Percentiles rank a stretch among this genome's conserved stretches.
Conservation (phyloP, 2,797 vertebrate species). For the Molossus alvarezi region DNA sequence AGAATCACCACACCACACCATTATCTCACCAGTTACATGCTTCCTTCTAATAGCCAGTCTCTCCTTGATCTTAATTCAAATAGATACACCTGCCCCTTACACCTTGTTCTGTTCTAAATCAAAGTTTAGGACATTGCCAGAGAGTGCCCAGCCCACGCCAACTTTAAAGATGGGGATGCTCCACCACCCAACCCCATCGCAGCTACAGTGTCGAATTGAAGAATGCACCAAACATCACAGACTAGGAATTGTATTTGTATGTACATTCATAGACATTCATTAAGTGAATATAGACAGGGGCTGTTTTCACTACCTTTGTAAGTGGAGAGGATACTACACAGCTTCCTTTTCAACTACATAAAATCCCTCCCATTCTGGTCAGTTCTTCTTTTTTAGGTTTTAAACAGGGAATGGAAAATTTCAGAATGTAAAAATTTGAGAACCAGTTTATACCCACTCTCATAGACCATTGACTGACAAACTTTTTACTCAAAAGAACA, state of each 20-base stretch:
- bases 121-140: not conserved
- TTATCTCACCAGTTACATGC: not conserved
- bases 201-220: not conserved
- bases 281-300: not conserved
- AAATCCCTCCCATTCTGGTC: not conserved
- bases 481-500: slow-evolving; percentile 35
- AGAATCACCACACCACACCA: not conserved
- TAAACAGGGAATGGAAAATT: slow-evolving; percentile 37
- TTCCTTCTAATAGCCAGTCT: not conserved
- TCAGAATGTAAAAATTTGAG: slow-evolving; percentile 5
- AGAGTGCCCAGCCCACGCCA: not conserved
- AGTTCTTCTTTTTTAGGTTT: not conserved
- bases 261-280: not conserved
- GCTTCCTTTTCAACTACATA: slow-evolving; percentile 10
- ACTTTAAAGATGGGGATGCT: not conserved
- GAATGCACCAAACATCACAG: not conserved
- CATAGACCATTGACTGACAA: not conserved
- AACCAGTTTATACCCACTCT: not conserved
- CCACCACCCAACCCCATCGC: not conserved
- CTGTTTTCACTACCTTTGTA: not conserved
- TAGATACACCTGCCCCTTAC: not conserved
- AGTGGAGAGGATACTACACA: not conserved
- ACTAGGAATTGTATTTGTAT: not conserved
- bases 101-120: not conserved
- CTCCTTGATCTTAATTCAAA: slow-evolving; percentile 34